phyloP scores from a whole-genome alignment of 1,140 invertebrate genomes.

The Cylas formicarius region DNA sequence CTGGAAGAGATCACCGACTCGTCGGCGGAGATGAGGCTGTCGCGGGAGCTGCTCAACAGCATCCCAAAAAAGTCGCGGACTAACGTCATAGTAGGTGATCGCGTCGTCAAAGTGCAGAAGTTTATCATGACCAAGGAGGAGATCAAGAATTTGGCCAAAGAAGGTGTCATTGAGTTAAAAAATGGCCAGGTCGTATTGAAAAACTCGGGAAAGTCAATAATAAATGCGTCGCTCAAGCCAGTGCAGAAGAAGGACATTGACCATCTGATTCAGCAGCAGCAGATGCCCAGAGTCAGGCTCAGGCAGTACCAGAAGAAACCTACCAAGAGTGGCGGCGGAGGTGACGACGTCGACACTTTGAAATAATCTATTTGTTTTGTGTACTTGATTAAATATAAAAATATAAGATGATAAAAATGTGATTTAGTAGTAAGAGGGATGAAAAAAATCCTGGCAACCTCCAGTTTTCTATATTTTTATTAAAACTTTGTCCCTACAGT shows the following conservation, averaged over 20 bases:
- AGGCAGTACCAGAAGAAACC: constrained; percentile 5
- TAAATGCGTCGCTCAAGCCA: constrained; percentile 23
- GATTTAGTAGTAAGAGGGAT: too few relatives aligned
- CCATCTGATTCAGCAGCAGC: constrained; percentile 3
- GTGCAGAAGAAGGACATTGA: constrained; percentile 22
- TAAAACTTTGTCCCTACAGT: too few relatives aligned
- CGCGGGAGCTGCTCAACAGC: not conserved
- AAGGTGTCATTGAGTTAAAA: constrained; percentile 29
- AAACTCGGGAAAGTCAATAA: constrained; percentile 19
- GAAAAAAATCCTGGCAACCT: too few relatives aligned
- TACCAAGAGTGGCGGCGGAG: too few relatives aligned
- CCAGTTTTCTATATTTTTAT: too few relatives aligned
- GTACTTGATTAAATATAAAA: too few relatives aligned
- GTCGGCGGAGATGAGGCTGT: not conserved
- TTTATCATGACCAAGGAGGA: constrained; percentile 54
- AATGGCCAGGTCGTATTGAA: constrained; percentile 24
- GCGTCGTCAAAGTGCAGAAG: constrained; percentile 52
- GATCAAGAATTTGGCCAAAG: constrained; percentile 52
- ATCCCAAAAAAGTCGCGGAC: constrained; percentile 34
- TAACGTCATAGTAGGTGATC: constrained; percentile 52
- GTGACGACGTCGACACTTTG: too few relatives aligned
- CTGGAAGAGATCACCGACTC: constrained; percentile 29
- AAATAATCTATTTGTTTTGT: too few relatives aligned
- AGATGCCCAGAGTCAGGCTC: too few relatives aligned
- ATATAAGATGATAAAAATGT: too few relatives aligned